A percentile compares a stretch with the other conserved stretches of the same genome.
phyloP scores from a whole-genome alignment of 2,888 invertebrate species.

The Pogonocherus hispidulus region DNA sequence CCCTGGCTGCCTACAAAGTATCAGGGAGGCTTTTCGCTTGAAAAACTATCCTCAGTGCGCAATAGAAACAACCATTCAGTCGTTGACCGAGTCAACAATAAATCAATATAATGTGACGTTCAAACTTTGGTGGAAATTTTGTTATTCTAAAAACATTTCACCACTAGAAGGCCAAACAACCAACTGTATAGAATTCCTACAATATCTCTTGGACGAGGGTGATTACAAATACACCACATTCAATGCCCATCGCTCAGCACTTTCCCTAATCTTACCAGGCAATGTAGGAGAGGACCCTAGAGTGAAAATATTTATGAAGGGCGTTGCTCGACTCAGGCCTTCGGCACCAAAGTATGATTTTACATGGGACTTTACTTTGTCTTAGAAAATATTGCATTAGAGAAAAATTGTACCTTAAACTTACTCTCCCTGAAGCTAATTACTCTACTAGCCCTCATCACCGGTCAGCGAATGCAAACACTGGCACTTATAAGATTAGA shows the following conservation, averaged over 20 bases:
- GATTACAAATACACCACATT: conserved; percentile 6
- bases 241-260: conserved; percentile 13
- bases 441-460: conserved; percentile 22
- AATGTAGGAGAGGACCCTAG: conserved; percentile 9
- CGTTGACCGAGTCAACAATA: too few relatives aligned
- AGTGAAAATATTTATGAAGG: conserved; percentile 37
- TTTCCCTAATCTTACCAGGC: conserved; percentile 1
- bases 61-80: too few relatives aligned
- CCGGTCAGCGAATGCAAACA: conserved; percentile 33
- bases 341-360: conserved; percentile 25
- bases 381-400: background rate
- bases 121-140: conserved; percentile 29
- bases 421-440: conserved; percentile 22
- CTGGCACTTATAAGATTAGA: conserved; percentile 24
- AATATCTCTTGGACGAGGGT: background rate
- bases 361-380: conserved; percentile 32
- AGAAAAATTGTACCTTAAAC: background rate
- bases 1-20: too few relatives aligned
- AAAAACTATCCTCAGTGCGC: too few relatives aligned
- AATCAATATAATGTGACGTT: too few relatives aligned
- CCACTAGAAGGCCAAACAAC: background rate
- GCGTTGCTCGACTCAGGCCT: conserved; percentile 19
- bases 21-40: too few relatives aligned
- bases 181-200: background rate
- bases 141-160: background rate